A percentile compares a stretch with the other conserved stretches of the same genome.
Conservation (phyloP, 2,888 invertebrate genomes). For the Herminia tarsipennalis region DNA sequence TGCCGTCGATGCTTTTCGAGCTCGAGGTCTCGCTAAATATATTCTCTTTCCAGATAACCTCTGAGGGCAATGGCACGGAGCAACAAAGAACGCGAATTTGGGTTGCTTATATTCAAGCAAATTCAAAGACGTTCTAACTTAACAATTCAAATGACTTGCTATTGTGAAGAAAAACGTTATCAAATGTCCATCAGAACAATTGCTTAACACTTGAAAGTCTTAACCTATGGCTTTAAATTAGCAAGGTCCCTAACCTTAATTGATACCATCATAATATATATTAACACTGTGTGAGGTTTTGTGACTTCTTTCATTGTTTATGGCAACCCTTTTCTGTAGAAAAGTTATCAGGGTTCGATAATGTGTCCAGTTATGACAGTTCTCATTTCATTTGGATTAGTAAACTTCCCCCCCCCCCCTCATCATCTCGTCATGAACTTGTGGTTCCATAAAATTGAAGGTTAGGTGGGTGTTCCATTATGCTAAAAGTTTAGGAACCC, state of each 20-base stretch:
- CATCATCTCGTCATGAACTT: too few relatives aligned
- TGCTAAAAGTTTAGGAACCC: too few relatives aligned
- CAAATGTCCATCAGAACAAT: constrained; percentile 12
- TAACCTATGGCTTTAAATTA: constrained; percentile 27
- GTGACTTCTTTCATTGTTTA: too few relatives aligned
- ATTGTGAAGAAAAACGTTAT: constrained; percentile 15
- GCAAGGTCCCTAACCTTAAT: constrained; percentile 34
- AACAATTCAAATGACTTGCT: constrained; percentile 57
- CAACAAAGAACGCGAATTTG: constrained; percentile 65
- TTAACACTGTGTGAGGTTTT: too few relatives aligned
- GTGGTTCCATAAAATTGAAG: too few relatives aligned
- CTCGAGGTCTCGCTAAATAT: constrained; percentile 68
- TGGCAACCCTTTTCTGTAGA: too few relatives aligned
- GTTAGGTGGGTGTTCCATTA: too few relatives aligned
- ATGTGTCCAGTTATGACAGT: too few relatives aligned
- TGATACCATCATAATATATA: too few relatives aligned
- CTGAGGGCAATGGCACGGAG: constrained; percentile 62
- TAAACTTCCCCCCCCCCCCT: too few relatives aligned
- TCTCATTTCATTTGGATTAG: too few relatives aligned
- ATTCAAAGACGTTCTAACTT: constrained; percentile 55
- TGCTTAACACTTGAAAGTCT: constrained; percentile 19
- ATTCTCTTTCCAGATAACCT: constrained; percentile 62
- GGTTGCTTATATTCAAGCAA: constrained; percentile 65
- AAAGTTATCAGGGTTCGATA: too few relatives aligned
- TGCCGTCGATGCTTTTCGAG: constrained; percentile 56